Conservation (phyloP, 1,140 invertebrate genomes). For the silkworm (Bombyx mori) region ASM3026992v2 NC_085109.1:11065001-11065500, state of each 20-base stretch:
- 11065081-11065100: conserved; percentile 63
- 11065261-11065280: conserved; percentile 19
- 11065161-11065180: conserved; percentile 42
- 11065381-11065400: too few relatives aligned
- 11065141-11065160: conserved; percentile 41
- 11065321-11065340: not conserved
- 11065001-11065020: conserved; percentile 57
- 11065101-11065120: conserved; percentile 47
- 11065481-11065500: too few relatives aligned
- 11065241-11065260: conserved; percentile 21
- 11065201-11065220: conserved; percentile 45
- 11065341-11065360: not conserved
- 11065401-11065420: too few relatives aligned
- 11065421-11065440: too few relatives aligned
- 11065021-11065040: conserved; percentile 48
- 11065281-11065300: conserved; percentile 35
- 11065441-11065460: too few relatives aligned
- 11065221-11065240: conserved; percentile 38
- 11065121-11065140: conserved; percentile 23
- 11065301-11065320: conserved; percentile 28
- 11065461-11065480: too few relatives aligned
- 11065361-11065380: too few relatives aligned
- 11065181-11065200: conserved; percentile 35
- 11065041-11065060: conserved; percentile 54
- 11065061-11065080: conserved; percentile 53